Base-by-base conservation (phyloP, 2,113 vertebrate genomes). In the Motacilla tschutschensis region DNA sequence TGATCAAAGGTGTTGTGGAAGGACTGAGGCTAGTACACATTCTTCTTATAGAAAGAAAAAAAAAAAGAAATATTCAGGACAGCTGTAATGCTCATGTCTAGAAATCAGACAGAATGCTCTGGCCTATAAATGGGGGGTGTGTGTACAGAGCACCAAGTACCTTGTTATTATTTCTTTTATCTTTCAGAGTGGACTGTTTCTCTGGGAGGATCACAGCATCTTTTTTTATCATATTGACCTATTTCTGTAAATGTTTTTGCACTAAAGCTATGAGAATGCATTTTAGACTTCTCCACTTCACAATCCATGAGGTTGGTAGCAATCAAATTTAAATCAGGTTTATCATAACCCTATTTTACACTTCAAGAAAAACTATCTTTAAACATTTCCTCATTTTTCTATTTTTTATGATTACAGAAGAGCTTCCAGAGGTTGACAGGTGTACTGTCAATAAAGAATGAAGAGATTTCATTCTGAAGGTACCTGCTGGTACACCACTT, bases 1-100 rank as follows among this genome's bases (percentile, higher is more conserved):
- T 85, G 47, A 85, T 89, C 72, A 87, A 65, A 79, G 31, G 17
- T 82, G 85, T 48, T 87, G 76, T 86, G 66, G 41, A 87, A 89
- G 47, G 62, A 87, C 65, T 60, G 69, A 75, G 74, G 64, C 67
- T 84, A 83, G 29, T 59, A 71, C 6, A 62, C 12, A 21, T 89
- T 63, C 13, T 55, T 33, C 19, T 36, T 54, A 54, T 20, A 48
- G 8, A 74, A 65, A 83, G 70, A 16, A 74, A 40, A 69, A 17
- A 48, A 50, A 40, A 40, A 43, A 40, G n/a, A 93, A 72, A 13
- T 19, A 26, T 48, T 54, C 55, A 92, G 36, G 60, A 72, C 22
- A 88, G 26, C 58, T 92, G 74, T 89, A 91, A 82, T 63, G 75
- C 20, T 91, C 8, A 31, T 83, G 19, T 41, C 29, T 57, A 73